These are phyloP conservation scores for Drosophila parthenogenetica DNA, from an alignment of 2,888 invertebrate species.

Conservation along the genomic window DNA sequence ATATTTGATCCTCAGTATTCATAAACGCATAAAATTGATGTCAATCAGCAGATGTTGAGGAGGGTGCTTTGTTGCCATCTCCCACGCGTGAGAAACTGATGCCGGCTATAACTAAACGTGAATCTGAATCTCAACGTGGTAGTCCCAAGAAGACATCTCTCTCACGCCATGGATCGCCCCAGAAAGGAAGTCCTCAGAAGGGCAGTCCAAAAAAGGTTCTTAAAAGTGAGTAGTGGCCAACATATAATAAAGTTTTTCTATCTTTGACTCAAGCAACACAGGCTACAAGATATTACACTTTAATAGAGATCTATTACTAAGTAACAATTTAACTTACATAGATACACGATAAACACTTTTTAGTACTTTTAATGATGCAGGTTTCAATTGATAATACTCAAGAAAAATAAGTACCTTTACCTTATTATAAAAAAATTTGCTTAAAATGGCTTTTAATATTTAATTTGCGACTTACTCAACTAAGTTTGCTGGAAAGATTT, in stretches of 20 bases:
- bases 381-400: conserved; percentile 55
- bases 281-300: conserved; percentile 43
- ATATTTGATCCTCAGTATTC: background rate
- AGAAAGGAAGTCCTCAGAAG: conserved; percentile 86
- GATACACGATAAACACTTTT: conserved; percentile 56
- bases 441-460: conserved; percentile 55
- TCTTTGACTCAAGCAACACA: conserved; percentile 40
- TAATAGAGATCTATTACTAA: conserved; percentile 52
- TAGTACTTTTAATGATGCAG: conserved; percentile 47
- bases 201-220: conserved; percentile 87
- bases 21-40: conserved; percentile 1
- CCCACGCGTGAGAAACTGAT: conserved; percentile 90
- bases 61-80: conserved; percentile 89
- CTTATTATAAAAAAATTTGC: conserved; percentile 56
- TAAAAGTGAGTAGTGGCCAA: conserved; percentile 83
- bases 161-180: conserved; percentile 85
- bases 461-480: conserved; percentile 49
- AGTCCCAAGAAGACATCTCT: conserved; percentile 85
- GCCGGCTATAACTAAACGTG: conserved; percentile 87
- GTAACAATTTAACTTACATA: conserved; percentile 55
- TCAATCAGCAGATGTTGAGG: conserved; percentile 85
- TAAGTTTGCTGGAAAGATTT: conserved; percentile 20
- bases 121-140: conserved; percentile 84
- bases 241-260: background rate
- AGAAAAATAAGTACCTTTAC: conserved; percentile 65